These are phyloP conservation scores for Takifugu flavidus DNA, from an alignment of 2,113 vertebrate genomes.

Conservation along the genomic window DNA sequence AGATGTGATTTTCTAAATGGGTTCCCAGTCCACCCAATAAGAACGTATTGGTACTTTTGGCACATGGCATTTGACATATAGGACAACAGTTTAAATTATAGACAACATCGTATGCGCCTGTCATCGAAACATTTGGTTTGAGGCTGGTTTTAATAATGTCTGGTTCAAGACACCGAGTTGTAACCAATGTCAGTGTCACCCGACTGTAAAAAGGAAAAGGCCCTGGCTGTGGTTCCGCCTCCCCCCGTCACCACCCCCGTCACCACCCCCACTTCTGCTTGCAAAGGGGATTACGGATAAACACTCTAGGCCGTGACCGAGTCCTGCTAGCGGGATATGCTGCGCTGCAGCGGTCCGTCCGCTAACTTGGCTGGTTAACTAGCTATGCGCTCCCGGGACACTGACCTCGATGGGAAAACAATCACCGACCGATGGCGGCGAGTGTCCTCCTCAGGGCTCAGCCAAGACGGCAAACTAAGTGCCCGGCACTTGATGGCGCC, in stretches of 20 bases:
- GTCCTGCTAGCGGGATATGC: constrained; percentile 32
- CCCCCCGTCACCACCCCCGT: neutral
- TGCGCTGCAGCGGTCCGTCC: constrained; percentile 31
- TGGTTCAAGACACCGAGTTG: too few species aligned
- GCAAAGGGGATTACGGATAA: constrained; percentile 57
- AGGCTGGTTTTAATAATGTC: too few species aligned
- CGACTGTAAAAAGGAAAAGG: neutral
- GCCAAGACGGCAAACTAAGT: constrained; percentile 20
- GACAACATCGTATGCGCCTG: too few species aligned
- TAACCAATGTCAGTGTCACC: constrained; percentile 1
- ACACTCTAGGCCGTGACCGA: constrained; percentile 52
- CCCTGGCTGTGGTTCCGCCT: constrained; percentile 16
- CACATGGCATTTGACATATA: too few species aligned
- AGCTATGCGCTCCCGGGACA: constrained; percentile 22
- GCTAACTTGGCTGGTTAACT: constrained; percentile 15
- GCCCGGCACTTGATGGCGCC: constrained; percentile 22
- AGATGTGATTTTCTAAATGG: too few species aligned
- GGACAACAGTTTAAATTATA: too few species aligned
- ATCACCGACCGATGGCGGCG: constrained; percentile 14
- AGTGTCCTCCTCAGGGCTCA: constrained; percentile 17
- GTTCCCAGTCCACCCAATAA: too few species aligned
- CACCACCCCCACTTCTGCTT: constrained; percentile 11
- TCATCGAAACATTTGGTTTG: too few species aligned
- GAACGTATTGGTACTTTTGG: too few species aligned
- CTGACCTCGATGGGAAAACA: constrained; percentile 33